Conservation (phyloP, 2,888 invertebrate species). For the Carabus problematicus region DNA sequence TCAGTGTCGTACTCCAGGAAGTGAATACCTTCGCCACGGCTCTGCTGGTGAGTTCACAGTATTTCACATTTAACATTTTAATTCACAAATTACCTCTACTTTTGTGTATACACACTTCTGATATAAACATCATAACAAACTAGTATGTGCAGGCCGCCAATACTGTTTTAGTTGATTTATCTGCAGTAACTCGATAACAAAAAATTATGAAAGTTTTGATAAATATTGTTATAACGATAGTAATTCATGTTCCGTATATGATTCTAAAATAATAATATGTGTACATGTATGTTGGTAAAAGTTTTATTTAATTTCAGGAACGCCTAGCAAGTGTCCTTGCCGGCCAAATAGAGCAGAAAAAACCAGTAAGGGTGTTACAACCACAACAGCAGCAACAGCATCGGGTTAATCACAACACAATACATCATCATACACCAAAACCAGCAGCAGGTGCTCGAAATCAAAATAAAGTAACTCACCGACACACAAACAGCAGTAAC, state of each 20-base stretch:
- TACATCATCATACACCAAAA: not conserved
- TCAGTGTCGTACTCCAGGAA: slow-evolving; percentile 62
- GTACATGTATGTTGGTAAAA: not conserved
- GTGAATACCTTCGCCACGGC: slow-evolving; percentile 63
- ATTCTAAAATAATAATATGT: not conserved
- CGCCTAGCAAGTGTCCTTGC: slow-evolving; percentile 27
- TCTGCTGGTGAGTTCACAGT: slow-evolving; percentile 61
- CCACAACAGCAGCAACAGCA: slow-evolving; percentile 1
- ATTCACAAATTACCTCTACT: not conserved
- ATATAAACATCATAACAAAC: no score
- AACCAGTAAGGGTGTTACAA: not conserved
- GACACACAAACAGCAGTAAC: slow-evolving; percentile 18
- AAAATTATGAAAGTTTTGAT: not conserved
- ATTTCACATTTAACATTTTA: not conserved
- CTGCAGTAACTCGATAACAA: not conserved
- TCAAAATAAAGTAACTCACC: slow-evolving; percentile 6
- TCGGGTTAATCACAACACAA: not conserved
- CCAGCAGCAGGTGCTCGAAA: not conserved
- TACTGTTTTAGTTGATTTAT: not conserved
- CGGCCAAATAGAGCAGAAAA: slow-evolving; percentile 24
- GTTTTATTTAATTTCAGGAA: slow-evolving; percentile 16
- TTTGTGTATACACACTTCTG: not conserved
- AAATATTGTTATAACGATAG: no score
- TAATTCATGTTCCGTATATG: not conserved
- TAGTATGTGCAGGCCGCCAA: no score